Conservation (phyloP, 2,113 vertebrate genomes). For the rabbit (Oryctolagus cuniculus) region mOryCun1.1 NC_091432.1:4302001-4302500, state of each 20-base stretch:
- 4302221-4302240: neutral
- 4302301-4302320: neutral
- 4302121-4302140: too few relatives aligned
- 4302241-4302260: neutral
- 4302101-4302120: too few relatives aligned
- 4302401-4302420: neutral
- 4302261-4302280: neutral
- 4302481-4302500: too few relatives aligned
- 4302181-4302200: too few relatives aligned
- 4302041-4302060: too few relatives aligned
- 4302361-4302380: constrained; percentile 14
- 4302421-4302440: constrained; percentile 2
- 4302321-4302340: neutral
- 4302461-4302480: neutral
- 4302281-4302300: neutral
- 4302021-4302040: too few relatives aligned
- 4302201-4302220: neutral
- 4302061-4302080: too few relatives aligned
- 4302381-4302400: constrained; percentile 23
- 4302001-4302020: too few relatives aligned
- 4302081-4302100: too few relatives aligned
- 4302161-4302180: too few relatives aligned
- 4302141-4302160: too few relatives aligned
- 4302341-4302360: neutral
- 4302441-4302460: constrained; percentile 6